These are phyloP conservation scores for Todus mexicanus DNA, from an alignment of 2,797 vertebrate species.

Conservation along the genomic window DNA sequence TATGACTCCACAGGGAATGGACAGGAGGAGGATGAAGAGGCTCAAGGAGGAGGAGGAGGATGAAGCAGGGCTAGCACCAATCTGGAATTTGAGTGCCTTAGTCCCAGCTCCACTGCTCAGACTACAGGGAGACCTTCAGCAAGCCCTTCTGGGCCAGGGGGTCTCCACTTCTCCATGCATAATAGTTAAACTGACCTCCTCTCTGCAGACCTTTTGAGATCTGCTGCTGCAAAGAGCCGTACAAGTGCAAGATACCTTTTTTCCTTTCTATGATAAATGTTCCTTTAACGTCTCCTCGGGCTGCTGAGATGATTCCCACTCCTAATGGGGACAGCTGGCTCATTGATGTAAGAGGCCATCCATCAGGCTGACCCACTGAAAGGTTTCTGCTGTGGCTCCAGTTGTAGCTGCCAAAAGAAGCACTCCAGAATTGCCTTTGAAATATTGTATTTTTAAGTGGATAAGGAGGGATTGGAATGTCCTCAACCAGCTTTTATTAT, in stretches of 20 bases:
- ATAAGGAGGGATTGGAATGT: conserved; percentile 53
- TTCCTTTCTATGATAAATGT: neutral
- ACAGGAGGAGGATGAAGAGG: neutral
- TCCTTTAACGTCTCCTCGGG: neutral
- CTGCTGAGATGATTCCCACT: conserved; percentile 1
- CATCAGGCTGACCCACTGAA: conserved; percentile 51
- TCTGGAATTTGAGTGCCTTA: neutral
- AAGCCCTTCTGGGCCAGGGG: neutral
- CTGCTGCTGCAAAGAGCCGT: neutral
- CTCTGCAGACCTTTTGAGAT: neutral
- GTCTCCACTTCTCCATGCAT: neutral
- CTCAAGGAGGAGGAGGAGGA: neutral
- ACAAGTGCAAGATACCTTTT: neutral
- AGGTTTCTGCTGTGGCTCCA: conserved; percentile 2
- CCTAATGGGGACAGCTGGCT: conserved; percentile 31
- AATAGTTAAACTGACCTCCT: neutral
- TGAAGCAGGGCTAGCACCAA: neutral
- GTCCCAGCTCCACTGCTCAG: neutral
- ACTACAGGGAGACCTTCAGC: neutral
- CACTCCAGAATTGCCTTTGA: conserved; percentile 38
- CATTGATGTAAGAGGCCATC: conserved; percentile 18
- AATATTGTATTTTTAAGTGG: conserved; percentile 45
- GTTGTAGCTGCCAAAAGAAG: conserved; percentile 54
- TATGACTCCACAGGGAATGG: neutral
- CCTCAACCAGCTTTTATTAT: conserved; percentile 45